Conservation (phyloP, 2,888 invertebrate species). For the Drosophila vallismaia region DNA sequence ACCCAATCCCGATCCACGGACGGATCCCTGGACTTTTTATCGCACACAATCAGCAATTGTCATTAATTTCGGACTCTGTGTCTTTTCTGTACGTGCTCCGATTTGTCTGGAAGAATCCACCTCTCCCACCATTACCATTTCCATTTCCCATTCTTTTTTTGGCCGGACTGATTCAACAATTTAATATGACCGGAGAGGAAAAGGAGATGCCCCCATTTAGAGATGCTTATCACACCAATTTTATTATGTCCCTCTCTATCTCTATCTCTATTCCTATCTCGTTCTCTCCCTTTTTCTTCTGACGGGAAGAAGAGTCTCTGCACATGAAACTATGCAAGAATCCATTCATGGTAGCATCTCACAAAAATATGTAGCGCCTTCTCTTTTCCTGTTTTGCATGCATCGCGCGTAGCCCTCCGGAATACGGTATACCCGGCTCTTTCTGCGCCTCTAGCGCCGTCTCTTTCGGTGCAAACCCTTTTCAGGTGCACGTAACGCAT, state of each 20-base stretch:
- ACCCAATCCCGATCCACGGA: slow-evolving; percentile 13
- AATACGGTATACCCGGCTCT: background rate
- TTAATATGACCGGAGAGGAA: slow-evolving; percentile 80
- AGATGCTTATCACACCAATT: slow-evolving; percentile 68
- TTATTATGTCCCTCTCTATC: slow-evolving; percentile 60
- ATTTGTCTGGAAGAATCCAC: slow-evolving; percentile 67
- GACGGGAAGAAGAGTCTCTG: slow-evolving; percentile 19
- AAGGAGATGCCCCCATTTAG: slow-evolving; percentile 46
- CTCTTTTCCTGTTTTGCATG: slow-evolving; percentile 16
- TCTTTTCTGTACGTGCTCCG: slow-evolving; percentile 75
- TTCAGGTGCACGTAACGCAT: slow-evolving; percentile 74
- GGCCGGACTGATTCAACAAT: slow-evolving; percentile 71
- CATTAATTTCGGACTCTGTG: slow-evolving; percentile 78
- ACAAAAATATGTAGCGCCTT: background rate
- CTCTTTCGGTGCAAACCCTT: slow-evolving; percentile 42
- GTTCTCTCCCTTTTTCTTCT: slow-evolving; percentile 36
- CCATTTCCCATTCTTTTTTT: background rate
- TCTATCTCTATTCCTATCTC: slow-evolving; percentile 35
- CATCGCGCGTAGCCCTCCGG: background rate
- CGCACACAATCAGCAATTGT: slow-evolving; percentile 80
- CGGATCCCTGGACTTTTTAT: slow-evolving; percentile 50
- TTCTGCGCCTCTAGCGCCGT: background rate
- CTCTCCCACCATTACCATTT: background rate
- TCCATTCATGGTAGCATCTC: slow-evolving; percentile 57
- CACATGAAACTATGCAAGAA: slow-evolving; percentile 65